Percentiles rank a stretch among this genome's conserved stretches.
Evolutionary conservation across 1,140 invertebrate genomes (phyloP).

Genomic region (Chrysoperla carnea): DNA sequence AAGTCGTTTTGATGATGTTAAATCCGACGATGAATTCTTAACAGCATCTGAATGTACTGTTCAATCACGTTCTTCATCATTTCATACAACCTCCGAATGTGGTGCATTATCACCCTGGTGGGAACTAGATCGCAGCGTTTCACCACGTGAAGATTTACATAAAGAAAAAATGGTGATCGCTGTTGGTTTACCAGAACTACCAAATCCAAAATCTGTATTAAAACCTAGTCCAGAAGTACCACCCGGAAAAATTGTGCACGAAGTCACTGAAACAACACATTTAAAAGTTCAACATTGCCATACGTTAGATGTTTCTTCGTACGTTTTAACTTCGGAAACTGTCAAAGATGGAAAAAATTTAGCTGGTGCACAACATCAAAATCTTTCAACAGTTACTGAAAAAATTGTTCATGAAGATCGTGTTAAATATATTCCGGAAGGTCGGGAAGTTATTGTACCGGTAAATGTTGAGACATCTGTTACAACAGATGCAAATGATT

Average conservation of each 20-base stretch:
- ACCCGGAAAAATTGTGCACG: conserved; percentile 26
- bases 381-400: not conserved
- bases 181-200: conserved; percentile 19
- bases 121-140: conserved; percentile 15
- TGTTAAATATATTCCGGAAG: conserved; percentile 2
- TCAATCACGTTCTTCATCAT: conserved; percentile 42
- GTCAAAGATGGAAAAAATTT: conserved; percentile 19
- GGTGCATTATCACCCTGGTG: conserved; percentile 32
- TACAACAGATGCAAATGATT: conserved; percentile 9
- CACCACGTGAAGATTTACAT: conserved; percentile 15
- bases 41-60: conserved; percentile 52
- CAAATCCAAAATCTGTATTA: conserved; percentile 15
- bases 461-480: conserved; percentile 4
- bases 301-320: conserved; percentile 29
- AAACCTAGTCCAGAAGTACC: conserved; percentile 21
- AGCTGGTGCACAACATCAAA: not conserved
- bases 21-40: conserved; percentile 39
- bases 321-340: conserved; percentile 29
- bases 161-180: conserved; percentile 23
- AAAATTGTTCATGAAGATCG: not conserved
- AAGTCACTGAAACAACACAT: conserved; percentile 35
- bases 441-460: conserved; percentile 5
- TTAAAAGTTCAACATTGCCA: conserved; percentile 31
- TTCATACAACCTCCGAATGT: conserved; percentile 44
- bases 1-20: conserved; percentile 13